These are phyloP conservation scores for Eublepharis macularius DNA, from an alignment of 2,113 vertebrate species.

Conservation along the genomic window DNA sequence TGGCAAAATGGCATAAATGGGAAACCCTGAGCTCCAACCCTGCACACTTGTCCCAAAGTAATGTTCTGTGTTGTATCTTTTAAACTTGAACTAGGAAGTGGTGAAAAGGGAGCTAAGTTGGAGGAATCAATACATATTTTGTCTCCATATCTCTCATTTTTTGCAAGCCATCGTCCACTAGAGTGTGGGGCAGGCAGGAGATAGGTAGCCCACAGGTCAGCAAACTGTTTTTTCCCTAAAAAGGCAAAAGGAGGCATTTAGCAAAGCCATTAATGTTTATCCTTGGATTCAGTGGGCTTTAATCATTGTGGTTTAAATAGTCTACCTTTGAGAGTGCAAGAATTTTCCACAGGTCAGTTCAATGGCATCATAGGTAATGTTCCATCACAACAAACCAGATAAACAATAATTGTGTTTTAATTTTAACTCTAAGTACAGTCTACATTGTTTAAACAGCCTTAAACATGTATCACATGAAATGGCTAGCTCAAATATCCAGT, in stretches of 20 bases:
- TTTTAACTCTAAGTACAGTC: no score
- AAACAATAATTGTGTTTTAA: background rate
- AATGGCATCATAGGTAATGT: background rate
- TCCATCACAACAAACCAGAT: background rate
- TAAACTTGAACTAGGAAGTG: background rate
- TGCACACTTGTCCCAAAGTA: constrained; percentile 48
- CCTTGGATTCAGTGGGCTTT: background rate
- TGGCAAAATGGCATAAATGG: constrained; percentile 63
- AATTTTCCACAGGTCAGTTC: background rate
- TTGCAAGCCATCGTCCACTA: background rate
- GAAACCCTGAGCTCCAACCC: constrained; percentile 55
- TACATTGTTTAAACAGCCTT: background rate
- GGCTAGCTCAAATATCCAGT: background rate
- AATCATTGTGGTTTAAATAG: background rate
- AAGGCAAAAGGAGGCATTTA: accelerated
- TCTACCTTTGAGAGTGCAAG: accelerated
- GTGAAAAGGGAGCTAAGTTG: constrained; percentile 30
- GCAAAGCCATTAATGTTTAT: background rate
- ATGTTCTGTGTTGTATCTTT: constrained; percentile 5
- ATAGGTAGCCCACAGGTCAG: background rate
- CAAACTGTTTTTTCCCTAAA: background rate
- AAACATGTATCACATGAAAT: background rate
- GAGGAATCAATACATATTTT: constrained; percentile 30
- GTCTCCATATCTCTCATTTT: background rate
- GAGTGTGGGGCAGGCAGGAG: accelerated